phyloP scores from a whole-genome alignment of 2,797 vertebrate species.

The Chelmon rostratus region DNA sequence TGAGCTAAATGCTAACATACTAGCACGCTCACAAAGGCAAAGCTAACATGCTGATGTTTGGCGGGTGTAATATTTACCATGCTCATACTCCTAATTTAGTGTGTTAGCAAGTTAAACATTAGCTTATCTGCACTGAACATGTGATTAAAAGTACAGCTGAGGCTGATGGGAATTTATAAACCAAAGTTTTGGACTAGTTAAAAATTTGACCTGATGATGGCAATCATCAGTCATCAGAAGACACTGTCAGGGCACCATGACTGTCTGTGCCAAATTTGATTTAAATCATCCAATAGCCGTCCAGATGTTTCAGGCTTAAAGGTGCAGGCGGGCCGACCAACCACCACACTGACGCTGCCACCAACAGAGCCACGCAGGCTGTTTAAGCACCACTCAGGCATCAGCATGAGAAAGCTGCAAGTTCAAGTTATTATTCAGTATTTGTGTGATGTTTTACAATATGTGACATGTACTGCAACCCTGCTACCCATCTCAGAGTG shows the following conservation, averaged over 20 bases:
- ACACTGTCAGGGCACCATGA: not conserved
- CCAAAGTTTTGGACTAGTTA: too few relatives aligned
- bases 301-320: not conserved
- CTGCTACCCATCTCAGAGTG: too few relatives aligned
- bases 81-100: not conserved
- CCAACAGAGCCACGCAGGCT: not conserved
- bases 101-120: not conserved
- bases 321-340: not conserved
- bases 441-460: not conserved
- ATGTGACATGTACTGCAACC: not conserved
- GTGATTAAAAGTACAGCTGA: not conserved
- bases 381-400: not conserved
- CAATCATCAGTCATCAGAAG: not conserved
- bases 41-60: too few relatives aligned
- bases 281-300: not conserved
- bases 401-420: not conserved
- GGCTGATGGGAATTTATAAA: too few relatives aligned
- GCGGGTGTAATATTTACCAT: too few relatives aligned
- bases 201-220: too few relatives aligned
- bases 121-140: too few relatives aligned
- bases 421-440: not conserved
- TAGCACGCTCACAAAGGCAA: too few relatives aligned
- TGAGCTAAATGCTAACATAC: too few relatives aligned
- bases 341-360: too few relatives aligned
- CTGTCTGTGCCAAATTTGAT: not conserved